Percentiles rank a stretch among this genome's conserved stretches.
These are phyloP conservation scores for Crotalus tigris DNA, from an alignment of 2,113 vertebrate species.

Conservation along the genomic window DNA sequence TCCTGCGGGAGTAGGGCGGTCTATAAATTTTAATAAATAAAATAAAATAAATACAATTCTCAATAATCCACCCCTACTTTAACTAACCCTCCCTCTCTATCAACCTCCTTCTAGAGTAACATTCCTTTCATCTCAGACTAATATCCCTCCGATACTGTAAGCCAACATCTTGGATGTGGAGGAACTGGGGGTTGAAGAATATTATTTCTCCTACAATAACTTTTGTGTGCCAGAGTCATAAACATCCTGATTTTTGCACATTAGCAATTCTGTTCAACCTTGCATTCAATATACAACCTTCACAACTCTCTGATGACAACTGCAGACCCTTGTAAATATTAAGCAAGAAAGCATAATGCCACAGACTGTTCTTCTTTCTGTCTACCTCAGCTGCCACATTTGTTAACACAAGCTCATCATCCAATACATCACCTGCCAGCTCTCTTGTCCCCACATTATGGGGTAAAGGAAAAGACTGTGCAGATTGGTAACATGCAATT, in stretches of 20 bases:
- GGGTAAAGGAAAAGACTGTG: not conserved
- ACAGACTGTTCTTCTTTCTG: not conserved
- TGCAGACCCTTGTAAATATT: fast-evolving
- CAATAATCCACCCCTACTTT: no score
- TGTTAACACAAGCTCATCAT: slow-evolving; percentile 4
- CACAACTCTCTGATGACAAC: not conserved
- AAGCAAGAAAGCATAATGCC: not conserved
- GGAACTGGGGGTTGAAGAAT: not conserved
- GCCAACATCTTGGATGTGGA: not conserved
- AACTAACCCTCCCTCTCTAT: not conserved
- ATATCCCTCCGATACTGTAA: not conserved
- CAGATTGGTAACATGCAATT: not conserved
- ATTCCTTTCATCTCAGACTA: not conserved
- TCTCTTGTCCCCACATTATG: fast-evolving
- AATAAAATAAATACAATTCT: no score
- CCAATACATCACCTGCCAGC: not conserved
- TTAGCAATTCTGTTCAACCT: not conserved
- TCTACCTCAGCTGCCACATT: not conserved
- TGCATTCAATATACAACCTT: not conserved
- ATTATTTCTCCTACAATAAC: not conserved
- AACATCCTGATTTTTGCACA: not conserved
- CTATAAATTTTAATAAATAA: no score
- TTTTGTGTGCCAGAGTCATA: not conserved
- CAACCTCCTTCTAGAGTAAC: not conserved
- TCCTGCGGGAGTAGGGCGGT: no score